Percentiles rank a stretch among this genome's conserved stretches.
Conservation (phyloP, 2,113 vertebrate genomes). For the Macaca mulatta region DNA sequence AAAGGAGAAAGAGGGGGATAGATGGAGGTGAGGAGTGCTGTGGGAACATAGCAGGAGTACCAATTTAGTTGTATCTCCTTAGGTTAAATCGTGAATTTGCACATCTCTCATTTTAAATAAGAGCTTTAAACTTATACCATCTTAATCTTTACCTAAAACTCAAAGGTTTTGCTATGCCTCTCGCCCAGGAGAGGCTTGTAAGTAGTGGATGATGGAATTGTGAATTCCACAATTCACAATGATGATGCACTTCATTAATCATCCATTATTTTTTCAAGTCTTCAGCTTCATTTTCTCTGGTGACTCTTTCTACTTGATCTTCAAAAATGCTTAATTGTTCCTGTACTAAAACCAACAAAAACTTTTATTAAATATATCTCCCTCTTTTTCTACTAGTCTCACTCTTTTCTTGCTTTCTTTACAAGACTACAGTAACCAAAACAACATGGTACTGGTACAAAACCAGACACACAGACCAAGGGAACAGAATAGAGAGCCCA, state of each 20-base stretch:
- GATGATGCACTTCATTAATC: background rate
- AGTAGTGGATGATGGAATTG: too few species aligned
- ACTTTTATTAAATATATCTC: background rate
- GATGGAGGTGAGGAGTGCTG: background rate
- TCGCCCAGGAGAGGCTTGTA: too few species aligned
- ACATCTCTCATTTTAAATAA: background rate
- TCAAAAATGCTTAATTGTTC: background rate
- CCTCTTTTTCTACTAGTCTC: background rate
- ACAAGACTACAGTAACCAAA: too few species aligned
- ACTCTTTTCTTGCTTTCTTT: background rate
- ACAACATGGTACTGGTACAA: too few species aligned
- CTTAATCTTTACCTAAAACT: constrained; percentile 14
- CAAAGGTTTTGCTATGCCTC: background rate
- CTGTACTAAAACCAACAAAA: background rate
- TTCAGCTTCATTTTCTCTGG: background rate
- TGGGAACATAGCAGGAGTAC: background rate
- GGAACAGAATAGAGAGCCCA: too few species aligned
- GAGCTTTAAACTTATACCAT: background rate
- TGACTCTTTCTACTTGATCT: background rate
- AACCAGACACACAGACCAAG: too few species aligned
- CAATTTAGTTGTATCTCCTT: background rate
- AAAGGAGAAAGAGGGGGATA: background rate
- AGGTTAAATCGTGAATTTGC: background rate
- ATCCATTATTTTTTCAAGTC: background rate
- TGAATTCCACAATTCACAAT: too few species aligned